These are phyloP conservation scores for Diarsia dahlii DNA, from an alignment of 2,888 invertebrate species.

Conservation along the genomic window DNA sequence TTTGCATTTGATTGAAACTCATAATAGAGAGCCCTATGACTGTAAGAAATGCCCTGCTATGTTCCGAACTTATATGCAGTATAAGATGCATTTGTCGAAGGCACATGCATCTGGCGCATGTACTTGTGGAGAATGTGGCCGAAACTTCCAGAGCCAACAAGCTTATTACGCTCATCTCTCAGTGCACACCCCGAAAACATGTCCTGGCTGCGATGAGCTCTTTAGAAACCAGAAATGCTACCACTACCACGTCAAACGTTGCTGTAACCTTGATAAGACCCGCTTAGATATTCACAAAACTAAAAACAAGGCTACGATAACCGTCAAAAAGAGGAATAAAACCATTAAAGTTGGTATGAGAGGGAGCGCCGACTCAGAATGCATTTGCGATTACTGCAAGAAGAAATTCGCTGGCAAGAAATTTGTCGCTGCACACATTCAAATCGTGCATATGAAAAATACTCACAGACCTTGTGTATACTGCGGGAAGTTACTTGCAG, in stretches of 20 bases:
- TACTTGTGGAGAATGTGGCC: constrained; percentile 83
- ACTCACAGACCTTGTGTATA: constrained; percentile 82
- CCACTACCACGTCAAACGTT: constrained; percentile 79
- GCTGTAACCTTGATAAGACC: constrained; percentile 78
- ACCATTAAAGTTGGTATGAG: constrained; percentile 78
- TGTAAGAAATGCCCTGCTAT: constrained; percentile 83
- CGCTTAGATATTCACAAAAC: constrained; percentile 69
- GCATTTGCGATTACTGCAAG: constrained; percentile 84
- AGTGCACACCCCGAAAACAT: constrained; percentile 77
- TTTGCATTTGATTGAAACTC: constrained; percentile 73
- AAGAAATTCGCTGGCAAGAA: constrained; percentile 84
- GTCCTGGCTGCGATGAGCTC: constrained; percentile 80
- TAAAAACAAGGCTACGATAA: constrained; percentile 74
- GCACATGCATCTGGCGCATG: constrained; percentile 76
- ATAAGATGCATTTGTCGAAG: constrained; percentile 70
- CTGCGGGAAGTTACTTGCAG: constrained; percentile 82
- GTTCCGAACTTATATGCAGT: constrained; percentile 69
- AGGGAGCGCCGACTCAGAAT: constrained; percentile 78
- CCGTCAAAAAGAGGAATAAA: constrained; percentile 76
- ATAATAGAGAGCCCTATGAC: constrained; percentile 71
- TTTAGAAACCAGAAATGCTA: constrained; percentile 84
- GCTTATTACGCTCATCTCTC: constrained; percentile 80
- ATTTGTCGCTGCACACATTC: constrained; percentile 83
- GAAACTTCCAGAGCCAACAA: constrained; percentile 74
- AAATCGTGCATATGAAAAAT: constrained; percentile 83